phyloP scores from a whole-genome alignment of 2,797 vertebrate species.

The Halcyon badia region DNA sequence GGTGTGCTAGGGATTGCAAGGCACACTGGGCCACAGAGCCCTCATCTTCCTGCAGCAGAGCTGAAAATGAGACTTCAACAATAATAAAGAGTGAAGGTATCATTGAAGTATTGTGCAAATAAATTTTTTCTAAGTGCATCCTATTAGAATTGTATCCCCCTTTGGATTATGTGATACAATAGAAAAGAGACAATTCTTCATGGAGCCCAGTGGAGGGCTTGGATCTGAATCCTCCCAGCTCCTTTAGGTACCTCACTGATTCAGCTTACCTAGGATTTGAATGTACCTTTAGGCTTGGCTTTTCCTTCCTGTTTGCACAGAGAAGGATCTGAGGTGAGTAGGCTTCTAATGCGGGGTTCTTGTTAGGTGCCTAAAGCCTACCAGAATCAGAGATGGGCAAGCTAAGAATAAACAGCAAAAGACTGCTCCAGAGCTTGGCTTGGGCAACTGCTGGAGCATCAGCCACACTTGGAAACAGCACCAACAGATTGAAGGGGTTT shows the following conservation, averaged over 20 bases:
- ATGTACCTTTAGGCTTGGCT: background rate
- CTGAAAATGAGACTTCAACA: background rate
- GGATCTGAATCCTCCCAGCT: background rate
- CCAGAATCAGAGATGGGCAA: constrained; percentile 4
- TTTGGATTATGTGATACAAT: background rate
- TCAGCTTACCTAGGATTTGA: background rate
- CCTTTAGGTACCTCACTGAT: background rate
- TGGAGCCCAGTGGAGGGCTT: background rate
- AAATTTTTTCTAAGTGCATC: background rate
- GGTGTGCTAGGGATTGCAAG: background rate
- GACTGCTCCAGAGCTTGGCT: constrained; percentile 41
- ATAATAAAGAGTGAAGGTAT: background rate
- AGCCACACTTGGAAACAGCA: constrained; percentile 58
- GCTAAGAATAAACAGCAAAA: constrained; percentile 53
- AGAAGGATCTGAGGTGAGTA: background rate
- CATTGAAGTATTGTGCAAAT: background rate
- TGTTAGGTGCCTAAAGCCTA: background rate
- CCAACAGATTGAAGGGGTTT: constrained; percentile 70
- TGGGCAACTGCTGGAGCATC: constrained; percentile 68
- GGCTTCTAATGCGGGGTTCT: background rate
- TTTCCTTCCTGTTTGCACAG: background rate
- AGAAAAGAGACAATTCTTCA: background rate
- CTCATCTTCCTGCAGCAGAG: background rate
- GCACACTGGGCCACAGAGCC: background rate
- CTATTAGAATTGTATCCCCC: background rate